Conservation (phyloP, 2,888 invertebrate species). For the Frankliniella fusca region DNA sequence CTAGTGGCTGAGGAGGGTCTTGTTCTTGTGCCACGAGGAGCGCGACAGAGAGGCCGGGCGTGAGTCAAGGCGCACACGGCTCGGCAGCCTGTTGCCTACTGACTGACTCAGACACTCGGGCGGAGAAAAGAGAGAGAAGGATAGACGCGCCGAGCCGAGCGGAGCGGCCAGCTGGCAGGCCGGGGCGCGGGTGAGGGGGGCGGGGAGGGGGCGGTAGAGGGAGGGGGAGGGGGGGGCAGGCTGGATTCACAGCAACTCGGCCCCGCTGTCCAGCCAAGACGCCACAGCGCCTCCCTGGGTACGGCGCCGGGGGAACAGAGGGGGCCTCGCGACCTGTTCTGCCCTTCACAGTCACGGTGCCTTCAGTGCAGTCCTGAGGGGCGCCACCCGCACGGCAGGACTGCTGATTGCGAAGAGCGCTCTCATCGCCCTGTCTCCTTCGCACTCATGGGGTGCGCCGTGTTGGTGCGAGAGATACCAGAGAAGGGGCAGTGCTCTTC, state of each 20-base stretch:
- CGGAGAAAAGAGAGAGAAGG: background rate
- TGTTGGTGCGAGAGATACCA: too few relatives aligned
- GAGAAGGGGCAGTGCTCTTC: too few relatives aligned
- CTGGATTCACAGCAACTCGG: background rate
- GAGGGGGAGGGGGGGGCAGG: background rate
- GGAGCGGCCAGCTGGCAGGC: background rate
- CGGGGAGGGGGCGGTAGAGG: background rate
- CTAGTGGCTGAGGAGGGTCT: too few relatives aligned
- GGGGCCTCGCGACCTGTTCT: too few relatives aligned
- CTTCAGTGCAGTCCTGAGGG: too few relatives aligned
- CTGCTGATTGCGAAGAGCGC: too few relatives aligned
- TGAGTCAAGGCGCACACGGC: background rate
- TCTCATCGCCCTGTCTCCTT: too few relatives aligned
- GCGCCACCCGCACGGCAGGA: too few relatives aligned
- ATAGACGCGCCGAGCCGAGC: background rate
- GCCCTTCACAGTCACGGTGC: too few relatives aligned
- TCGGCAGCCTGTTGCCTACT: constrained; percentile 14
- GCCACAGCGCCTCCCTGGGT: background rate
- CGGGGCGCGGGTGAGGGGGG: background rate
- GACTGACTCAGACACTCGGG: background rate
- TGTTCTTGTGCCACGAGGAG: background rate
- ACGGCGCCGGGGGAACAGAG: background rate
- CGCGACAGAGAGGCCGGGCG: background rate
- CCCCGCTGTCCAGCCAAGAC: constrained; percentile 1
- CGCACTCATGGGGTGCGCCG: too few relatives aligned